phyloP scores from a whole-genome alignment of 2,113 vertebrate genomes.

The Tamias sibiricus region DNA sequence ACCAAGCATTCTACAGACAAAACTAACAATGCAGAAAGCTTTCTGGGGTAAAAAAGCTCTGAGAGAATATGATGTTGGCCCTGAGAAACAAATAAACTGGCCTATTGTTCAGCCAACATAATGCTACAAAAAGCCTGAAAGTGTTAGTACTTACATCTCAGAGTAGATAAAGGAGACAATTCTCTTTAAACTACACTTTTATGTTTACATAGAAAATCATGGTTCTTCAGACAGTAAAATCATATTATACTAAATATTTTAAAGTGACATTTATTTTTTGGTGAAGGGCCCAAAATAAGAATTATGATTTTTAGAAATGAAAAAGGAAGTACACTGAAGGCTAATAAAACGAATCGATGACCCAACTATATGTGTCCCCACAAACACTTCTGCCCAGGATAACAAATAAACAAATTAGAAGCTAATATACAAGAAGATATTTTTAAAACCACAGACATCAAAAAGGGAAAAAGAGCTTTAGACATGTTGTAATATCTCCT shows the following conservation, averaged over 20 bases:
- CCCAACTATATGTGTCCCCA: neutral
- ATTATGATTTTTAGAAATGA: conserved; percentile 52
- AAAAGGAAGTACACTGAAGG: neutral
- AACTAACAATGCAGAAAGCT: conserved; percentile 44
- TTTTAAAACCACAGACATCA: conserved; percentile 45
- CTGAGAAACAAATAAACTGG: conserved; percentile 43
- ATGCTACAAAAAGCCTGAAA: conserved; percentile 5
- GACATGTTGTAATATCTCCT: conserved; percentile 41
- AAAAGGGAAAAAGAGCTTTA: conserved; percentile 53
- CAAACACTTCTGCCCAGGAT: conserved; percentile 45
- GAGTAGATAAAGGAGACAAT: conserved; percentile 7
- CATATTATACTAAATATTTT: neutral
- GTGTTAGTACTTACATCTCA: neutral
- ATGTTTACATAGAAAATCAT: conserved; percentile 31
- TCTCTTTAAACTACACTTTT: conserved; percentile 55
- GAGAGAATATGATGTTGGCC: neutral
- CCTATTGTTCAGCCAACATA: conserved; percentile 4
- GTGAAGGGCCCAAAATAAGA: conserved; percentile 36
- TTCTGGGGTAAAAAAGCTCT: neutral
- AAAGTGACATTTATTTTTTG: conserved; percentile 35
- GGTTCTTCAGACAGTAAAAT: conserved; percentile 46
- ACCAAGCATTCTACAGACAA: conserved; percentile 29
- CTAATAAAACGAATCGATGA: conserved; percentile 50
- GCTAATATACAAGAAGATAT: conserved; percentile 17
- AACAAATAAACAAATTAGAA: conserved; percentile 26